Base-by-base conservation (phyloP, 1,140 invertebrate genomes). In the Magallana ariakensis region DNA sequence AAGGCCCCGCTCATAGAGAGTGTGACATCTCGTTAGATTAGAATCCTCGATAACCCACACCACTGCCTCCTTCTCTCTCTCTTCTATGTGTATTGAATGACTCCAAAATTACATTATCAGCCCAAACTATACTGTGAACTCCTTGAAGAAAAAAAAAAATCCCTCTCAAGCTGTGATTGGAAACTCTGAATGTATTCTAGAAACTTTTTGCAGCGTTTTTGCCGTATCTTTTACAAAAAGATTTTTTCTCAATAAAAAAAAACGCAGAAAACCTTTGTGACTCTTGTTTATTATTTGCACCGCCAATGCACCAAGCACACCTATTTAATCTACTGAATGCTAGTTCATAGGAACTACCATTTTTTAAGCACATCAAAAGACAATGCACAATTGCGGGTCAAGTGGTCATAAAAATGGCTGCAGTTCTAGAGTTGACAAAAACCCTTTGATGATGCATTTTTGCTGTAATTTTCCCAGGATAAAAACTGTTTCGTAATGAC, bases 1-100 rank as follows among this genome's bases (percentile, higher is more conserved):
- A 75, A 75, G 66, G 6, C 22, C 22, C 22, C 13, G 66, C 66
- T 11, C 66, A 75, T 26, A 26, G 13, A 0, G 66, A 75, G 66
- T 75, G 33, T 75, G 66, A 75, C 22, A 75, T 75, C 66, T 75
- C 33, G 66, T 75, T 75, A 75, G 66, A 75, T 75, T 75, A 75
- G 22, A 75, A 75, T 13, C 58, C 22, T 13, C 33, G 66, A 75
- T 75, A 75, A 75, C 22, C 66, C 33, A 46, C 5, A 46, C 33
- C 33, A 46, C 33, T 46, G 33, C 33, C 33, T 46, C 33, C 1
- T 75, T 19, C 13, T 26, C 22, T 11, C 13, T 75, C 22, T 13
- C 66, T 46, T 4, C 33, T 46, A 46, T 75, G 66, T 75, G 66
- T 75, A 75, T 75, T 75, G 66, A 75, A 75, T 75, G 66, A 75